Evolutionary conservation across 2,888 invertebrate genomes (phyloP).

Genomic region (Epirrita christyi): DNA sequence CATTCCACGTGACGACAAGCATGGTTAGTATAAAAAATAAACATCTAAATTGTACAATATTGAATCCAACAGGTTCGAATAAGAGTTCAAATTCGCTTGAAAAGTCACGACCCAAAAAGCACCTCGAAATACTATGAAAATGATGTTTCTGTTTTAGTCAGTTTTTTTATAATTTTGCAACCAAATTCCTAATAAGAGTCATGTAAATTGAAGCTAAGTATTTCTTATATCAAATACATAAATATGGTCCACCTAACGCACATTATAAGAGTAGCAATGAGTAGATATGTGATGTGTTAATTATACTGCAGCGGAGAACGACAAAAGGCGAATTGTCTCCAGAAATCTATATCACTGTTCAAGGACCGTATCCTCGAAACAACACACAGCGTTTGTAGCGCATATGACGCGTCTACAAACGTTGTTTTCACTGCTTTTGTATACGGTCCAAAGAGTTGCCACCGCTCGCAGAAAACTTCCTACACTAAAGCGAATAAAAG

Average conservation of each 20-base stretch:
- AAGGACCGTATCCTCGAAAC: not conserved
- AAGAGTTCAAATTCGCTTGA: slow-evolving; percentile 46
- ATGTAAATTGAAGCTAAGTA: slow-evolving; percentile 24
- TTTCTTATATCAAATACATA: slow-evolving; percentile 27
- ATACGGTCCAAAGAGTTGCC: not conserved
- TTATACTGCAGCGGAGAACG: slow-evolving; percentile 39
- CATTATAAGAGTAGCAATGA: slow-evolving; percentile 75
- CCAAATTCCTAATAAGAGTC: slow-evolving; percentile 28
- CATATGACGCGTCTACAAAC: too few relatives aligned
- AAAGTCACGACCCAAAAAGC: slow-evolving; percentile 21
- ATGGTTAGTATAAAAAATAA: slow-evolving; percentile 72
- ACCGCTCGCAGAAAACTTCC: slow-evolving; percentile 50
- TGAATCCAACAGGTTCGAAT: slow-evolving; percentile 57
- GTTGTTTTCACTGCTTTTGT: too few relatives aligned
- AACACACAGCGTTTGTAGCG: slow-evolving; percentile 41
- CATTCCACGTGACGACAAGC: slow-evolving; percentile 37
- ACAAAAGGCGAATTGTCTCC: slow-evolving; percentile 9
- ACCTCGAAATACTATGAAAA: slow-evolving; percentile 17
- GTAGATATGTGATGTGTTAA: slow-evolving; percentile 79
- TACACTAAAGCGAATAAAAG: slow-evolving; percentile 76
- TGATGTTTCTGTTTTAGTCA: slow-evolving; percentile 16
- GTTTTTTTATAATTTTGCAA: slow-evolving; percentile 31
- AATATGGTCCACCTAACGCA: slow-evolving; percentile 75
- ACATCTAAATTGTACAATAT: slow-evolving; percentile 66
- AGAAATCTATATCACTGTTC: not conserved